phyloP scores from a whole-genome alignment of 1,140 invertebrate genomes.

The Luehdorfia chinensis region DNA sequence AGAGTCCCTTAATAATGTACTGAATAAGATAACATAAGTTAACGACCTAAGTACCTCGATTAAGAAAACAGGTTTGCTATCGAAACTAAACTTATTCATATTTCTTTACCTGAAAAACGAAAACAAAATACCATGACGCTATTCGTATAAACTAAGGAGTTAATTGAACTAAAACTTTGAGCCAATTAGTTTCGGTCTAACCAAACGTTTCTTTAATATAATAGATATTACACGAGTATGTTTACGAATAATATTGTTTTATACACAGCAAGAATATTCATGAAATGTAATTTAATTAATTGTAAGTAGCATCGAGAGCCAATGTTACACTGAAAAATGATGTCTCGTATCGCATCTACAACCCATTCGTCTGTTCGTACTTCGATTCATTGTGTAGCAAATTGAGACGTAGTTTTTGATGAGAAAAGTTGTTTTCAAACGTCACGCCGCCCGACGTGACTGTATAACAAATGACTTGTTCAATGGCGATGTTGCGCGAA shows the following conservation, averaged over 20 bases:
- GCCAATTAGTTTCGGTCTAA: constrained; percentile 16
- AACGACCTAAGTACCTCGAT: constrained; percentile 1
- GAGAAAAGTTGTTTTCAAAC: constrained; percentile 33
- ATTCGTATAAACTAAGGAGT: constrained; percentile 3
- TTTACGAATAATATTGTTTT: neutral
- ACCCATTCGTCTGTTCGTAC: constrained; percentile 6
- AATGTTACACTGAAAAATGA: neutral
- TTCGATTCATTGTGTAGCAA: constrained; percentile 25
- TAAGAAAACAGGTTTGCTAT: constrained; percentile 7
- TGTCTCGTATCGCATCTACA: neutral
- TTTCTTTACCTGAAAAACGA: constrained; percentile 6
- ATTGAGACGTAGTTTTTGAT: constrained; percentile 36
- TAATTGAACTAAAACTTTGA: constrained; percentile 15
- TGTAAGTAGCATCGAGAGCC: too few relatives aligned
- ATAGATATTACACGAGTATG: constrained; percentile 3
- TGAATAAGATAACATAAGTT: constrained; percentile 7
- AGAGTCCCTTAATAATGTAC: too few relatives aligned
- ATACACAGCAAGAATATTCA: neutral
- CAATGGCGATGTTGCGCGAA: constrained; percentile 28
- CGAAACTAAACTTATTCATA: constrained; percentile 1
- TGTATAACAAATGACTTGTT: constrained; percentile 36
- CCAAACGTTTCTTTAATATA: constrained; percentile 11
- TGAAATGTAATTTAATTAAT: too few relatives aligned
- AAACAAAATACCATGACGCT: constrained; percentile 7
- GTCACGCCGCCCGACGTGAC: constrained; percentile 24